Conservation (phyloP, 1,140 invertebrate species). For the Drosophila varians region DNA sequence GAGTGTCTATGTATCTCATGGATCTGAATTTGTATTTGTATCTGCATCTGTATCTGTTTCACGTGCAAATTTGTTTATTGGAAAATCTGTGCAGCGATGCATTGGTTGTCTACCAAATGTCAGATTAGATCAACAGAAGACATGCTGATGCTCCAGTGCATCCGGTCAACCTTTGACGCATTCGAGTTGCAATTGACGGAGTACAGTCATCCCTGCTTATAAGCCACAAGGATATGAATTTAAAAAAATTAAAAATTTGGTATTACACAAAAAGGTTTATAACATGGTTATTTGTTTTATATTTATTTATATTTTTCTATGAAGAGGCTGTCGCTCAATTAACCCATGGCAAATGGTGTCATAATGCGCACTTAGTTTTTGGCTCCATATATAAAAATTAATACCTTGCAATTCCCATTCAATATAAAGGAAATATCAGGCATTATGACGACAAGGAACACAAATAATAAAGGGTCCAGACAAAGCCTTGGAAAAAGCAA, state of each 20-base stretch:
- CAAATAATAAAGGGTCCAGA: slow-evolving; percentile 53
- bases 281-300: too few relatives aligned
- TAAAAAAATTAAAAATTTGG: too few relatives aligned
- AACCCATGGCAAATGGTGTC: slow-evolving; percentile 66
- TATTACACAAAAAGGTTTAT: too few relatives aligned
- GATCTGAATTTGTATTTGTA: slow-evolving; percentile 10
- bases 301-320: too few relatives aligned
- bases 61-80: slow-evolving; percentile 76
- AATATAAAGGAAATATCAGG: slow-evolving; percentile 59
- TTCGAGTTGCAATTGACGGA: slow-evolving; percentile 16
- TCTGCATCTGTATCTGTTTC: slow-evolving; percentile 57
- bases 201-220: slow-evolving; percentile 54
- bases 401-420: slow-evolving; percentile 50
- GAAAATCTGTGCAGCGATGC: slow-evolving; percentile 78
- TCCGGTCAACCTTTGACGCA: slow-evolving; percentile 21
- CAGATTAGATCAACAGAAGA: slow-evolving; percentile 69
- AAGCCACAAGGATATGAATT: too few relatives aligned
- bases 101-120: slow-evolving; percentile 72
- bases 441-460: slow-evolving; percentile 63
- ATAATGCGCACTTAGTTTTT: slow-evolving; percentile 74
- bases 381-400: slow-evolving; percentile 65
- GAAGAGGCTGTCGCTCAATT: slow-evolving; percentile 55
- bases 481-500: slow-evolving; percentile 40
- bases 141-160: slow-evolving; percentile 29
- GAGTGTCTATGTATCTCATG: slow-evolving; percentile 49